These are phyloP conservation scores for Drosophila setosimentum DNA, from an alignment of 2,888 invertebrate genomes.

Conservation along the genomic window DNA sequence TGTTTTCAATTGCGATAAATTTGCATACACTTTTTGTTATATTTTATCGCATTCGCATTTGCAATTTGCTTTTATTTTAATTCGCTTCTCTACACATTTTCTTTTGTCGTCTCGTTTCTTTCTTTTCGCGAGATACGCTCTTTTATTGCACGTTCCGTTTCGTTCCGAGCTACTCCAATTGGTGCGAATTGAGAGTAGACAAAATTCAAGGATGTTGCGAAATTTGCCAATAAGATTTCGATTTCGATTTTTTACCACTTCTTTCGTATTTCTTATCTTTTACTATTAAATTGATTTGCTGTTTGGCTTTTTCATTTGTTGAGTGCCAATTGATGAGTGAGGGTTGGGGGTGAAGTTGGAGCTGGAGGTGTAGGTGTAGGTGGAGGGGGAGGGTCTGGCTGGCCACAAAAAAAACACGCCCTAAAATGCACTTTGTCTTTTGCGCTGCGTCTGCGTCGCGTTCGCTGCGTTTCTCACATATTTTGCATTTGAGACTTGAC, in stretches of 20 bases:
- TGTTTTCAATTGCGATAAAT: constrained; percentile 17
- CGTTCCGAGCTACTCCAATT: constrained; percentile 69
- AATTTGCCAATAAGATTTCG: constrained; percentile 45
- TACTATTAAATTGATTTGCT: constrained; percentile 40
- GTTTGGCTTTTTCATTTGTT: constrained; percentile 46
- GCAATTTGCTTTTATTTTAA: constrained; percentile 60
- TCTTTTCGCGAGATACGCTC: constrained; percentile 60
- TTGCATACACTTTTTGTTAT: constrained; percentile 42
- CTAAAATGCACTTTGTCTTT: constrained; percentile 80
- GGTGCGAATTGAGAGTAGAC: constrained; percentile 82
- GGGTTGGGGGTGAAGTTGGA: constrained; percentile 31
- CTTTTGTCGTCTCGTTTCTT: constrained; percentile 65
- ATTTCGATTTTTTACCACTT: constrained; percentile 15
- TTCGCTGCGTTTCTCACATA: constrained; percentile 53
- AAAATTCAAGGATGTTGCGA: constrained; percentile 74
- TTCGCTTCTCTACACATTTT: constrained; percentile 65
- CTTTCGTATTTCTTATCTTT: constrained; percentile 4
- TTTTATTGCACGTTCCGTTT: constrained; percentile 39
- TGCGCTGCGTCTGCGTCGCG: constrained; percentile 55
- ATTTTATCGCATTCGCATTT: constrained; percentile 54
- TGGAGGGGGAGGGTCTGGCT: constrained; percentile 45
- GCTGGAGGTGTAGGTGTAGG: constrained; percentile 16
- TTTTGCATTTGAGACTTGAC: constrained; percentile 38
- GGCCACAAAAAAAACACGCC: constrained; percentile 72
- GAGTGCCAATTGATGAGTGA: constrained; percentile 31